A percentile compares a stretch with the other conserved stretches of the same genome.
Evolutionary conservation across 2,888 invertebrate species (phyloP).

Genomic region (Metacarcinus magister): DNA sequence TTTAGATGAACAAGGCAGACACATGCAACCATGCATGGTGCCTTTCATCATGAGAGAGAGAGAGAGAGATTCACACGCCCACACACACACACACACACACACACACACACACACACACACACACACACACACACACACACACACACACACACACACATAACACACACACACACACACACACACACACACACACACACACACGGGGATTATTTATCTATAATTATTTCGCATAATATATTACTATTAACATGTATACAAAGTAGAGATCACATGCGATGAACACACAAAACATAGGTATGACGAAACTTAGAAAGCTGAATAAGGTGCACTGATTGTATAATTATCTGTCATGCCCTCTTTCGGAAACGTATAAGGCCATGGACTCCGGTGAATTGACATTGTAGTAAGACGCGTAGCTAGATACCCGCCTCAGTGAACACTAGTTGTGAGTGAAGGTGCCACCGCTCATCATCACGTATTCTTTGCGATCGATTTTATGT

Average conservation of each 20-base stretch:
- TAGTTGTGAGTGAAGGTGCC: background rate
- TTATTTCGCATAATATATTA: background rate
- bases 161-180: slow-evolving; percentile 63
- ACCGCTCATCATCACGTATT: background rate
- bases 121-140: slow-evolving; percentile 34
- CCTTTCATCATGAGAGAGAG: no score
- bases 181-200: slow-evolving; percentile 58
- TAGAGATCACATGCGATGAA: background rate
- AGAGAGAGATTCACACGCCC: no score
- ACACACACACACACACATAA: slow-evolving; percentile 56
- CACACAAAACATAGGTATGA: background rate
- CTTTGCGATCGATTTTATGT: background rate
- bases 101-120: slow-evolving; percentile 30
- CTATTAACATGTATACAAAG: background rate
- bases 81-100: no score
- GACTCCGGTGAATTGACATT: background rate
- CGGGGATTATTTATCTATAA: no score
- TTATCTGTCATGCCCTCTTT: background rate
- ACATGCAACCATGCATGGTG: no score
- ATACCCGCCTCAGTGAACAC: background rate
- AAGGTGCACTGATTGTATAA: background rate
- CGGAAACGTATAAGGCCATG: background rate
- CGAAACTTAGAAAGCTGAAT: background rate
- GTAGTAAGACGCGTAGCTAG: background rate
- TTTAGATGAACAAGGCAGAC: no score